Base-by-base conservation (phyloP, 1,140 invertebrate genomes). In the Bombus fervidus region DNA sequence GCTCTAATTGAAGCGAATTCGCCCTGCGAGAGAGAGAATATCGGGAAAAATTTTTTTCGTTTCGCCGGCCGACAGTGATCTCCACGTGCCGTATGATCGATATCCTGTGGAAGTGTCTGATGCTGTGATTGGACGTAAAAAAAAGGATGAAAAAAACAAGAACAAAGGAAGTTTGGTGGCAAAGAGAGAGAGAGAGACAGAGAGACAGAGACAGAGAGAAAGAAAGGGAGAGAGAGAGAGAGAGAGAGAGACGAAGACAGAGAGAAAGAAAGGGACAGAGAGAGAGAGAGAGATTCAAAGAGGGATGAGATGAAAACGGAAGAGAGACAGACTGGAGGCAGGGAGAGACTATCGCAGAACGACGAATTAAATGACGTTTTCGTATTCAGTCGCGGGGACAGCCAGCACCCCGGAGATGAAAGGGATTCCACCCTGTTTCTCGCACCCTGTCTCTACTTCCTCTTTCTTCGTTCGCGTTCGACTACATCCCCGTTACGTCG, bases 301-400 rank as follows among this genome's bases (percentile, higher is more conserved):
- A 10, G 53, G 39, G 8, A 41, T 13, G 10, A 2, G 34, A 4
- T 22, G 39, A 12, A n/a, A 73, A 76, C 57, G 41, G 43, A 73
- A 57, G 66, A 64, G 69, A 80, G 75, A 85, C 10, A 12, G 59
- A 62, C 28, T 13, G 37, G 34, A 74, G 87, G 59, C 81, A 47
- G 86, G 71, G 41, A 73, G 83, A 72, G 43, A 79, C 81, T 89
- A 79, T 89, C 88, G 81, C 71, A 85, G 78, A 83, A 83, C 89
- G 85, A 78, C 81, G 85, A 90, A 89, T 90, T 90, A 90, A 90
- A 90, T 90, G 88, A 90, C 88, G 88, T 89, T 90, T 90, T 90
- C 88, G 88, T 89, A 90, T 90, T 90, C 88, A 86, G 79, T 78
- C 85, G 88, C 81, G 85, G 77, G 59, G 68, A 85, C 87, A 59